These are phyloP conservation scores for Loriculus beryllinus DNA, from an alignment of 2,797 vertebrate genomes.

Conservation along the genomic window DNA sequence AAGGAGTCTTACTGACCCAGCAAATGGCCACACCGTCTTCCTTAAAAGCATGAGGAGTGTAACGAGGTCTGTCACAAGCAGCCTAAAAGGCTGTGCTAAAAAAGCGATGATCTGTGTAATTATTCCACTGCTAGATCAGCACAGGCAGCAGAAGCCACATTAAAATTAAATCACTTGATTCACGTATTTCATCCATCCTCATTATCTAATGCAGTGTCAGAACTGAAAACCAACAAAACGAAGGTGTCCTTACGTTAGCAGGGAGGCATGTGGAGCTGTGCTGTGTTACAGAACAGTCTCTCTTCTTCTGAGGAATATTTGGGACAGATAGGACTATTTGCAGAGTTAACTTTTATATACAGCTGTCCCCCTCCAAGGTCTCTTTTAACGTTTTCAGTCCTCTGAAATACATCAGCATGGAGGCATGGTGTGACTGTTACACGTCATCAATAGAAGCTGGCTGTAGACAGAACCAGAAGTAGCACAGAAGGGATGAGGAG, in stretches of 20 bases:
- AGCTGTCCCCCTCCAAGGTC: background rate
- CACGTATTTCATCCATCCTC: background rate
- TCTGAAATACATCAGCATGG: background rate
- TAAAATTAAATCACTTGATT: constrained; percentile 33
- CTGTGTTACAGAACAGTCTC: background rate
- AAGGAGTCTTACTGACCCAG: background rate
- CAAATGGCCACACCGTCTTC: background rate
- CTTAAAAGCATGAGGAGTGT: background rate
- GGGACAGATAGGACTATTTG: background rate
- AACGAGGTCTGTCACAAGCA: background rate
- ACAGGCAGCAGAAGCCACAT: constrained; percentile 9
- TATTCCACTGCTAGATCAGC: constrained; percentile 2
- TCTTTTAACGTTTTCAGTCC: background rate
- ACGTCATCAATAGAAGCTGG: background rate
- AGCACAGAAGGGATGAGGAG: background rate
- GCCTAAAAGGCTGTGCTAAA: background rate
- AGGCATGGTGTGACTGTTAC: background rate
- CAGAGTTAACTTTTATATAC: background rate
- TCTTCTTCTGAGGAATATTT: background rate
- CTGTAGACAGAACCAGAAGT: background rate
- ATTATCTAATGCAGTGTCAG: background rate
- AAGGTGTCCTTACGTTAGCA: background rate
- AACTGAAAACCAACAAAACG: background rate
- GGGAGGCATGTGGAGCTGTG: background rate
- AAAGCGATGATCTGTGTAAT: background rate